A percentile compares a stretch with the other conserved stretches of the same genome.
Evolutionary conservation across 30 jellyfish, hydroid and myxozoan genomes (phyloP).

Genomic region (Mastigias papua): DNA sequence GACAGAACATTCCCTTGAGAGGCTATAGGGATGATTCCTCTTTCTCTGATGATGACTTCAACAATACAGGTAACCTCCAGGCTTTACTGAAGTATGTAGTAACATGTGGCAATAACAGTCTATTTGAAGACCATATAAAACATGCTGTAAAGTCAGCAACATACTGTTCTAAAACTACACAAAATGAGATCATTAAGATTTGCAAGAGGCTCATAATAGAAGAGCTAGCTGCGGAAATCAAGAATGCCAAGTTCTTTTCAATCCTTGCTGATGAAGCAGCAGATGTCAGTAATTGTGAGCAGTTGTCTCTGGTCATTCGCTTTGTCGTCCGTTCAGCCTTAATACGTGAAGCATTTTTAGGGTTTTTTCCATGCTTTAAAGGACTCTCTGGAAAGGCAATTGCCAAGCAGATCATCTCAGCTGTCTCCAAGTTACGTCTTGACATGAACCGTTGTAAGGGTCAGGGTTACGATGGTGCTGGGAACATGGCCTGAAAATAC

Average conservation of each 20-base stretch:
- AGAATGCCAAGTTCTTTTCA: constrained; percentile 33
- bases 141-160: constrained; percentile 40
- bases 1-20: constrained; percentile 7
- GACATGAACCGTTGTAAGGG: constrained; percentile 64
- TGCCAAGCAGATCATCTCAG: constrained; percentile 37
- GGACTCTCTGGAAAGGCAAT: constrained; percentile 76
- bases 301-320: constrained; percentile 53
- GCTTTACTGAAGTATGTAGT: constrained; percentile 20
- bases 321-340: constrained; percentile 26
- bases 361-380: constrained; percentile 72
- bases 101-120: constrained; percentile 24
- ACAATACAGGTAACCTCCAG: constrained; percentile 36
- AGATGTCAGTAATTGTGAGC: constrained; percentile 6
- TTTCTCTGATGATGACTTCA: background rate
- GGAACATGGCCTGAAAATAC: constrained; percentile 76
- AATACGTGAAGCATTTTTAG: constrained; percentile 77
- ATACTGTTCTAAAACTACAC: constrained; percentile 74
- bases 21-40: constrained; percentile 24
- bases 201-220: constrained; percentile 62
- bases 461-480: constrained; percentile 91
- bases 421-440: constrained; percentile 31
- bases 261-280: constrained; percentile 62
- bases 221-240: constrained; percentile 13
- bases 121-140: constrained; percentile 19
- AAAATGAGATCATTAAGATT: constrained; percentile 61